Percentiles rank a stretch among this genome's conserved stretches.
Evolutionary conservation across 1,140 invertebrate species (phyloP).

Genomic region (Hycleus phaleratus): DNA sequence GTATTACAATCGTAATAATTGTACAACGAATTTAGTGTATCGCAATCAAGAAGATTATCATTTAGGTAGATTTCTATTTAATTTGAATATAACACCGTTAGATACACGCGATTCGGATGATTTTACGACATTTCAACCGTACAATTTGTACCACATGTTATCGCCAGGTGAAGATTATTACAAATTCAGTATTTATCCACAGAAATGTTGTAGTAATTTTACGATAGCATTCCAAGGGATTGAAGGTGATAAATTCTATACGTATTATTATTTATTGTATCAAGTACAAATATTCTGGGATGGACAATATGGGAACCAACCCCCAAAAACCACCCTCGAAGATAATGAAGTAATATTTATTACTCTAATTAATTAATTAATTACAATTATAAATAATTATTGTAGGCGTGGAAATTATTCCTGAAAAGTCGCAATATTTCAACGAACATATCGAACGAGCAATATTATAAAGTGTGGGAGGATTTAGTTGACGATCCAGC

Average conservation of each 20-base stretch:
- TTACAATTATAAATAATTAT: not conserved
- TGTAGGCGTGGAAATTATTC: conserved; percentile 33
- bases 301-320: conserved; percentile 29
- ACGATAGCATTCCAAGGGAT: conserved; percentile 33
- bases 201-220: conserved; percentile 32
- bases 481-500: conserved; percentile 30
- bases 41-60: conserved; percentile 33
- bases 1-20: conserved; percentile 16
- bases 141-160: conserved; percentile 31
- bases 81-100: conserved; percentile 28
- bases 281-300: conserved; percentile 29
- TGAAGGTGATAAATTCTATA: conserved; percentile 34
- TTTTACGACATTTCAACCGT: conserved; percentile 31
- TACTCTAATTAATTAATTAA: too few species aligned
- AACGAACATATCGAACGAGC: conserved; percentile 20
- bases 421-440: conserved; percentile 22
- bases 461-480: conserved; percentile 36
- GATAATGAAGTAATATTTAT: conserved; percentile 22
- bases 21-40: conserved; percentile 16
- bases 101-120: conserved; percentile 29
- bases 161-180: conserved; percentile 28
- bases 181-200: conserved; percentile 26
- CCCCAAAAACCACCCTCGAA: conserved; percentile 4
- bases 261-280: conserved; percentile 34
- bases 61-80: conserved; percentile 28